phyloP scores from a whole-genome alignment of 2,888 invertebrate species.

The Melieria omissa region DNA sequence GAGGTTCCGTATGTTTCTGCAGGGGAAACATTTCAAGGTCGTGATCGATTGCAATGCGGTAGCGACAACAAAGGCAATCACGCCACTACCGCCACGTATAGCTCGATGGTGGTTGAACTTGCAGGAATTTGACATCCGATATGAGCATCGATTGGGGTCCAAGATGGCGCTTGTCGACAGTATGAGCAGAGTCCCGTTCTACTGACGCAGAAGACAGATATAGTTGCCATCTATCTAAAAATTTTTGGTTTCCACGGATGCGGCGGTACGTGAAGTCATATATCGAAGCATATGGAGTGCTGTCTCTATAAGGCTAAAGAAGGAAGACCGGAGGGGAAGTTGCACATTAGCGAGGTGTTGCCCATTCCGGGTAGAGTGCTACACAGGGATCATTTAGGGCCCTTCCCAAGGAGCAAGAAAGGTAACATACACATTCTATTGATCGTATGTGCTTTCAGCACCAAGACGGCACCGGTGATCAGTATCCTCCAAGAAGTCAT shows the following conservation, averaged over 20 bases:
- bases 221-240: slow-evolving; percentile 16
- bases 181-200: neutral
- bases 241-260: slow-evolving; percentile 47
- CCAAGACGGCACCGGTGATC: neutral
- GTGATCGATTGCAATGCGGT: slow-evolving; percentile 33
- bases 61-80: slow-evolving; percentile 29
- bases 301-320: slow-evolving; percentile 41
- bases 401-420: slow-evolving; percentile 30
- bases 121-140: slow-evolving; percentile 14
- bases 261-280: slow-evolving; percentile 44
- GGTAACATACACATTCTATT: slow-evolving; percentile 26
- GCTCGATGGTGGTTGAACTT: slow-evolving; percentile 24
- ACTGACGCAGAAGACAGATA: neutral
- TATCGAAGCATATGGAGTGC: slow-evolving; percentile 39
- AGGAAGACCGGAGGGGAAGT: slow-evolving; percentile 35
- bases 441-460: slow-evolving; percentile 25
- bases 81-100: slow-evolving; percentile 24
- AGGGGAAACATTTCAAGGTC: slow-evolving; percentile 32
- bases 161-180: neutral
- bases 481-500: neutral
- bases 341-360: slow-evolving; percentile 30
- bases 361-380: slow-evolving; percentile 37
- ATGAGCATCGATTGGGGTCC: neutral
- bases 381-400: slow-evolving; percentile 37
- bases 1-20: slow-evolving; percentile 33